Conservation (phyloP, 2,113 vertebrate species). For the Gracilinanus agilis region DNA sequence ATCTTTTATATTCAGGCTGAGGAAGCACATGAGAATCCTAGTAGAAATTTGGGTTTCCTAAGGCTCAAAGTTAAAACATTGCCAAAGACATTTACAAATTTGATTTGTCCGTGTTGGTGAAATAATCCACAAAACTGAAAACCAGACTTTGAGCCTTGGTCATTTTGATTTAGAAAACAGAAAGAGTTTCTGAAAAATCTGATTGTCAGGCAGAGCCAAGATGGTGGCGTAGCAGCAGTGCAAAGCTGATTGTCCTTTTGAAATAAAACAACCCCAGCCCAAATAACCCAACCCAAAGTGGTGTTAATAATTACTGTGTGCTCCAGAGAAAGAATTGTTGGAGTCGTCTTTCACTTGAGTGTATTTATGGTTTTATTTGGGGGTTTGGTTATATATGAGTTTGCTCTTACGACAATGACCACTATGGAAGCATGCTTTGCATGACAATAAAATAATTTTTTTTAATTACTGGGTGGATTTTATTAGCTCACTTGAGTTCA, state of each 20-base stretch:
- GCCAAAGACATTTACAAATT: slow-evolving; percentile 53
- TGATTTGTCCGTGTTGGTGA: slow-evolving; percentile 67
- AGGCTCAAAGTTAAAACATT: slow-evolving; percentile 64
- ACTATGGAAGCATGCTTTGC: too few species aligned
- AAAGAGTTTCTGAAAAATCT: slow-evolving; percentile 53
- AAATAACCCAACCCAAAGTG: neutral
- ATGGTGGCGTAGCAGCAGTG: too few species aligned
- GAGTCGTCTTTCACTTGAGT: too few species aligned
- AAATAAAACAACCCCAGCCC: neutral
- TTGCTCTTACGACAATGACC: too few species aligned
- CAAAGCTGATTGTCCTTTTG: too few species aligned
- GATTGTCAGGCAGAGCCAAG: too few species aligned
- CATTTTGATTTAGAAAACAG: slow-evolving; percentile 80
- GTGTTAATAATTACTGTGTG: neutral
- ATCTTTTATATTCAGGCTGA: slow-evolving; percentile 46
- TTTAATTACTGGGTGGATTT: neutral
- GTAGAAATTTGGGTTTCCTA: slow-evolving; percentile 65
- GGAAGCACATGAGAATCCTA: slow-evolving; percentile 65
- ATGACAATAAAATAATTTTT: too few species aligned
- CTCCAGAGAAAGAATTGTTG: too few species aligned
- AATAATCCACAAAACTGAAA: slow-evolving; percentile 67
- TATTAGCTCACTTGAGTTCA: neutral
- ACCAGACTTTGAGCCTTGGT: slow-evolving; percentile 64
- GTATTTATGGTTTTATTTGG: too few species aligned
- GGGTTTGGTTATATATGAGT: too few species aligned